Base-by-base conservation (phyloP, 2,797 vertebrate genomes). In the Philypnodon macrostomus region DNA sequence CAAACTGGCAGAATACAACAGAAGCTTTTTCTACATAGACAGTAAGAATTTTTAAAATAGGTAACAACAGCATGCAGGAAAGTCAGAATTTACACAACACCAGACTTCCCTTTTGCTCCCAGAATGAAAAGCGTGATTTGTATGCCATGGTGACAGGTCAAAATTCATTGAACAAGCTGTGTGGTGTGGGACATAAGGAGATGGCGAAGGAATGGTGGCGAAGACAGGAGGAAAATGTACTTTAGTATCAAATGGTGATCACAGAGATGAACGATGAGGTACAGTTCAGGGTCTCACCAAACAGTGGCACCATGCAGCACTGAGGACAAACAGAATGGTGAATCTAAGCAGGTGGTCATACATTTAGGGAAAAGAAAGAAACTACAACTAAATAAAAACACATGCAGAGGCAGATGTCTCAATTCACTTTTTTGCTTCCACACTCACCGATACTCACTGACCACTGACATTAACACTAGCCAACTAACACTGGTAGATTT, bases 91-190 rank as follows among this genome's bases (percentile, higher is more conserved):
- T 1, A 15, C 34, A 55, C 33, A 48, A 53, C 15, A 32, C 44
- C 53, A 82, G 58, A 98, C 95, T 96, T 98, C 82, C 95, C 95
- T 98, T 98, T 88, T 95, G 91, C 74, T 97, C 94, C 95, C 96
- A 98, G 91, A 98, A 98, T 42, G 95, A 95, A 86, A 97, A 98
- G 72, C 94, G 91, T 50, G 94, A 96, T 66, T 91, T 96, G 85
- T 97, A 98, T 46, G 96, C 95, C 95, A 99, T 98, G 90, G 64
- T 51, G 63, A 77, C 21, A 41, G 53, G 61, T 50, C 81, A 74
- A 73, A 69, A 72, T 76, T 89, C 89, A 90, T 91, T 87, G 85
- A 77, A 79, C 37, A 76, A 81, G 63, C 79, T 61, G 80, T 69
- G 70, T 52, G 71, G 79, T 58, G 59, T 70, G 79, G 55, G 69